A percentile compares a stretch with the other conserved stretches of the same genome.
Conservation (phyloP, 2,113 vertebrate genomes). For the Amblyopsis rosae region DNA sequence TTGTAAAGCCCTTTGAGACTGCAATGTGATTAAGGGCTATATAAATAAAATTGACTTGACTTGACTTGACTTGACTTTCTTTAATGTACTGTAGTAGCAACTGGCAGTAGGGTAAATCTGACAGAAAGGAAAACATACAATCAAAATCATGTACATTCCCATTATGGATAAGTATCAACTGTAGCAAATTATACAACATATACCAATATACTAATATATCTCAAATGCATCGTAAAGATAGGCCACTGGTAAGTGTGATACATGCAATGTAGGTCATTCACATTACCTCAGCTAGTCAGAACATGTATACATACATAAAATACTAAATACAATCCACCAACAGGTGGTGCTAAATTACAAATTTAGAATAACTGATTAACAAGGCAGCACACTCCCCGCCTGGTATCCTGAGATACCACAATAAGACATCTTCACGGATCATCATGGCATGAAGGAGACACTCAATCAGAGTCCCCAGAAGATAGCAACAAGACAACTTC, state of each 20-base stretch:
- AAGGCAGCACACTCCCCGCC: background rate
- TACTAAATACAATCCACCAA: constrained; percentile 1
- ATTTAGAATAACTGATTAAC: background rate
- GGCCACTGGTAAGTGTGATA: background rate
- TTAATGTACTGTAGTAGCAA: no score
- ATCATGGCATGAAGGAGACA: background rate
- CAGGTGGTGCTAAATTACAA: constrained; percentile 1
- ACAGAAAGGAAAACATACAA: background rate
- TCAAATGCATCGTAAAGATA: background rate
- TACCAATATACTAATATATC: background rate
- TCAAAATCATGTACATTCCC: background rate
- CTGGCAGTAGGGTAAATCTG: no score
- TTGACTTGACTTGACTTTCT: no score
- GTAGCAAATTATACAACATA: background rate
- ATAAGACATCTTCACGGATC: background rate
- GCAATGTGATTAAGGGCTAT: no score
- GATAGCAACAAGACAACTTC: background rate
- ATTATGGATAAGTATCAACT: background rate
- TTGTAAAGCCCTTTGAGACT: no score
- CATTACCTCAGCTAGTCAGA: background rate
- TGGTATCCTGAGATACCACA: constrained; percentile 1
- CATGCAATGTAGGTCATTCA: no score
- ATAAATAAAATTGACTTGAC: no score
- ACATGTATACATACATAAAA: constrained; percentile 10
- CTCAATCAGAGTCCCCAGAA: background rate